Base-by-base conservation (phyloP, 2,888 invertebrate species). In the Itoplectis maculator region DNA sequence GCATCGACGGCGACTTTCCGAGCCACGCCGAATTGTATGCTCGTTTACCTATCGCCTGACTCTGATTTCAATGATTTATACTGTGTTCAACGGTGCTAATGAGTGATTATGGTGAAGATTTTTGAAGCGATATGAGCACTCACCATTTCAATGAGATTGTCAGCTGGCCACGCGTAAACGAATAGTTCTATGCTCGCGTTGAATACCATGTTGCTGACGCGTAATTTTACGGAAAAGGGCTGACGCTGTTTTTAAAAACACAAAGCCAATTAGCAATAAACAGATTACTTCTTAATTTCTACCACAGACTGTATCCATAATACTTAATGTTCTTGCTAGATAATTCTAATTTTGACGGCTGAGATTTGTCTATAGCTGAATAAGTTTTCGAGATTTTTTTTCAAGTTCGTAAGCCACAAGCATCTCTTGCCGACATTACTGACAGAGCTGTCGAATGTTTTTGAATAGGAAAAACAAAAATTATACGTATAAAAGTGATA, bases 111-210 rank as follows among this genome's bases (percentile, higher is more conserved):
- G 20, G 45, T 49, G 29, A 54, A 42, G 5, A 29, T 5, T 29
- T 29, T 29, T 29, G n/a, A n/a, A 5, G 20, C n/a, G 20, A 47
- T 4, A 15, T 13, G 0, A 9, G 13, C 9, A 56, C 80, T 76
- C 81, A 90, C 89, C 87, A 70, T 84, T 65, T 87, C 76, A 23
- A 88, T 86, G 29, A 90, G 61, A 49, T 82, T 86, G 45, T 91
- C 89, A 18, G 90, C 89, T 2, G 90, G 87, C 86, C 88, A 89
- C 8, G 89, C 84, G 54, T 88, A 90, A 45, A 88, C 81, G 56
- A 89, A 88, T 5, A 90, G 86, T 63, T 89, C 90, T 6, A 86
- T n/a, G n/a, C 83, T 82, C 2, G 88, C 88, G 11, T 83, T 86
- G 15, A 88, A 78, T 11, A 87, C 85, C 13, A 88, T 86, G 7